phyloP scores from a whole-genome alignment of 1,140 invertebrate genomes.

The Uloborus diversus region DNA sequence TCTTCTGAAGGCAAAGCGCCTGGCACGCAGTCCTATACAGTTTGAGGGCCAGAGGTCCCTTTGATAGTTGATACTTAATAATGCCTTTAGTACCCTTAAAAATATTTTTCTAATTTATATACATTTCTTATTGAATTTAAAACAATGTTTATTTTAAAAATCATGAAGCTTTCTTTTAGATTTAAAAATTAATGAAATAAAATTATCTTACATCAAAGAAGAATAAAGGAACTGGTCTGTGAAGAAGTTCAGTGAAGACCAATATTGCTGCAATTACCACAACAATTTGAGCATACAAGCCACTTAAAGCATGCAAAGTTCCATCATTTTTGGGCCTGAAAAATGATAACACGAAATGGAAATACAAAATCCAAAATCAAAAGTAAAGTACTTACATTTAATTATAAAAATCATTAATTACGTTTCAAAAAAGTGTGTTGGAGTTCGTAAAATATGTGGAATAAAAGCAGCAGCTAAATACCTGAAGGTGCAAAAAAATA shows the following conservation, averaged over 20 bases:
- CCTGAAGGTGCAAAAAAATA: no score
- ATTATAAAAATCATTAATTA: not conserved
- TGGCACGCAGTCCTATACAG: no score
- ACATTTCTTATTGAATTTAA: not conserved
- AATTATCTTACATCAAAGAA: constrained; percentile 72
- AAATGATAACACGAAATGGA: no score
- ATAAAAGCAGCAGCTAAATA: not conserved
- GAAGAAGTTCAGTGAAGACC: constrained; percentile 73
- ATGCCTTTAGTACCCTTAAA: not conserved
- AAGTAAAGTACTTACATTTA: not conserved
- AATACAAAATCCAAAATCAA: not conserved
- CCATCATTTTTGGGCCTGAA: constrained; percentile 17
- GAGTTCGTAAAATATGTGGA: not conserved
- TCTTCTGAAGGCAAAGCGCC: no score
- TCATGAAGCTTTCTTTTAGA: not conserved
- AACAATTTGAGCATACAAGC: constrained; percentile 73
- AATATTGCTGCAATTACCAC: constrained; percentile 72
- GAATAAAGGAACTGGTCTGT: constrained; percentile 70
- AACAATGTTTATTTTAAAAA: not conserved
- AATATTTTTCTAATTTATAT: not conserved
- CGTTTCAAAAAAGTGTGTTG: not conserved
- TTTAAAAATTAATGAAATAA: not conserved
- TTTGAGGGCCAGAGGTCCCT: not conserved
- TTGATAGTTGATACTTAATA: not conserved
- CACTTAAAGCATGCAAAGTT: constrained; percentile 35